Evolutionary conservation across 2,888 invertebrate species (phyloP).

Genomic region (Lordiphosa fenestrarum): DNA sequence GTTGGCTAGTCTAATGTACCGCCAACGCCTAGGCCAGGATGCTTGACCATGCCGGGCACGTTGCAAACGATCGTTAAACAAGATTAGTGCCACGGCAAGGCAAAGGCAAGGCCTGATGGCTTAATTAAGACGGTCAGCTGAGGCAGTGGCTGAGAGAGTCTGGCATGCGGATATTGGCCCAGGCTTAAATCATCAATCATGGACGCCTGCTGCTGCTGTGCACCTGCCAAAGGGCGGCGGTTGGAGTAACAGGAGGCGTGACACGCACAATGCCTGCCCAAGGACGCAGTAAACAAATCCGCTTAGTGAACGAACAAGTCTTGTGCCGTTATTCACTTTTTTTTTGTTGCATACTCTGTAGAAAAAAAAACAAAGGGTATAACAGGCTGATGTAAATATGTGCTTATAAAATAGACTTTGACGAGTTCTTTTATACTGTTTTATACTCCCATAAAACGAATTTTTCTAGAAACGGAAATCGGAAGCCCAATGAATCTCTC

Average conservation of each 20-base stretch:
- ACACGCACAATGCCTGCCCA: constrained; percentile 22
- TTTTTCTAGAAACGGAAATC: no score
- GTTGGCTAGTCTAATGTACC: constrained; percentile 31
- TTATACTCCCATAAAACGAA: no score
- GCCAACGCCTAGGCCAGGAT: constrained; percentile 39
- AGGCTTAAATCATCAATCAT: constrained; percentile 56
- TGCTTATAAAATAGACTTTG: no score
- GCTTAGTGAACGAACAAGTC: constrained; percentile 52
- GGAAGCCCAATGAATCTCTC: no score
- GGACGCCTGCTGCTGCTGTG: constrained; percentile 27
- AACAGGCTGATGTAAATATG: no score
- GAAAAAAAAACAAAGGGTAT: neutral
- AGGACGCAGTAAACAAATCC: constrained; percentile 60
- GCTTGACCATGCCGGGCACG: constrained; percentile 54
- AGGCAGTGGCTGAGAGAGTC: constrained; percentile 17
- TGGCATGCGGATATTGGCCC: constrained; percentile 28
- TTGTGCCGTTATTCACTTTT: constrained; percentile 2
- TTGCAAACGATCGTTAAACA: constrained; percentile 49
- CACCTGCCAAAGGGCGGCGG: constrained; percentile 3
- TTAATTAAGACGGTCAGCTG: constrained; percentile 54
- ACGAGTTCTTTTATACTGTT: no score
- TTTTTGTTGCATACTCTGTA: neutral
- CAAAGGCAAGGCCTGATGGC: constrained; percentile 35
- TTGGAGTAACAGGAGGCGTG: neutral
- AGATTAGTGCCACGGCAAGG: constrained; percentile 45